phyloP scores from a whole-genome alignment of 2,888 invertebrate genomes.

The Nephrotoma flavescens region DNA sequence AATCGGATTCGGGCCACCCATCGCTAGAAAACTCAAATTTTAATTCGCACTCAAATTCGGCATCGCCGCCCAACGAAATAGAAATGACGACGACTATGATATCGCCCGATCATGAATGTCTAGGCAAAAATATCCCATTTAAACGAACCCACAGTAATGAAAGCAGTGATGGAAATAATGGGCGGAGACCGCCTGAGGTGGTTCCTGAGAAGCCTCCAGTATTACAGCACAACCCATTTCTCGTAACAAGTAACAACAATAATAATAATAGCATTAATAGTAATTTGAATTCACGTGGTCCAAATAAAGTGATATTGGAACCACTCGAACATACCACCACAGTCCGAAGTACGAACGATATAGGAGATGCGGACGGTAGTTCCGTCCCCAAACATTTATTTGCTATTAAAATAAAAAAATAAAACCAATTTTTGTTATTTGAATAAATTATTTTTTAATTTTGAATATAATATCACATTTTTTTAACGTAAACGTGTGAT shows the following conservation, averaged over 20 bases:
- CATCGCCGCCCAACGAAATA: slow-evolving; percentile 12
- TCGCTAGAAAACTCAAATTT: slow-evolving; percentile 17
- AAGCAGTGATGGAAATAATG: background rate
- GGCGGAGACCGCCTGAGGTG: background rate
- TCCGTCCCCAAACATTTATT: slow-evolving; percentile 18
- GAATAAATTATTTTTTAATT: background rate
- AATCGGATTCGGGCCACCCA: slow-evolving; percentile 19
- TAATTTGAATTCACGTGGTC: slow-evolving; percentile 9
- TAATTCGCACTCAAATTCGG: slow-evolving; percentile 12
- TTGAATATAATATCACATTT: background rate
- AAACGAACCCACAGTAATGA: background rate
- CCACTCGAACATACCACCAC: slow-evolving; percentile 17
- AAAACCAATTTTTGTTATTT: background rate
- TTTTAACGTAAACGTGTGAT: background rate
- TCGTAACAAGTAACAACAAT: slow-evolving; percentile 12
- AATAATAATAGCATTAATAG: slow-evolving; percentile 7
- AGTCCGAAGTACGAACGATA: slow-evolving; percentile 9
- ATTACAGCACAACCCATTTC: slow-evolving; percentile 18
- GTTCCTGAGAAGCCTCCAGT: background rate
- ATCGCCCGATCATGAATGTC: background rate
- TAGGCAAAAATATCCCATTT: background rate
- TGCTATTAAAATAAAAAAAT: slow-evolving; percentile 12
- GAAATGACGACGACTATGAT: background rate
- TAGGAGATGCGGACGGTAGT: background rate
- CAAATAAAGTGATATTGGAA: slow-evolving; percentile 19